These are phyloP conservation scores for Uropetala carovei DNA, from an alignment of 2,888 invertebrate genomes.

Conservation along the genomic window DNA sequence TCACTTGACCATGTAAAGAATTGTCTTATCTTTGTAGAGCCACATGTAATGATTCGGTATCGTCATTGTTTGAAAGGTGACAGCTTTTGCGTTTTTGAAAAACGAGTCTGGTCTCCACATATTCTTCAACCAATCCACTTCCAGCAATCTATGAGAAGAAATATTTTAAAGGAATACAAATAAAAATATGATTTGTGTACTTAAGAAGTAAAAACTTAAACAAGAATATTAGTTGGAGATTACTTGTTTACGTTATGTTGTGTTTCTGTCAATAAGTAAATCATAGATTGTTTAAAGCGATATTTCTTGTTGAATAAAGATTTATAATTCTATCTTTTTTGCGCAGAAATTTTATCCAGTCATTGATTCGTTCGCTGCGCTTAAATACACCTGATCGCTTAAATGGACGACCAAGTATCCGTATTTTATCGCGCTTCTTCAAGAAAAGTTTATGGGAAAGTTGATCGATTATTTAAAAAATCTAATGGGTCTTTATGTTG, in stretches of 20 bases:
- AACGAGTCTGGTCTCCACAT: constrained; percentile 97
- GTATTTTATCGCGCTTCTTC: too few species aligned
- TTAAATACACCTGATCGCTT: too few species aligned
- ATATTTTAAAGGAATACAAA: background rate
- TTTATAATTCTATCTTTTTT: too few species aligned
- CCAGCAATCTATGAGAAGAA: constrained; percentile 79
- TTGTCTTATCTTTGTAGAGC: constrained; percentile 91
- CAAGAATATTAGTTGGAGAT: too few species aligned
- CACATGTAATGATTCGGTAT: constrained; percentile 96
- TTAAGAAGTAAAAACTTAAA: background rate
- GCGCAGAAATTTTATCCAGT: too few species aligned
- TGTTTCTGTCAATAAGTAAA: too few species aligned
- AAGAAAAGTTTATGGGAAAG: too few species aligned
- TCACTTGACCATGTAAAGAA: constrained; percentile 91
- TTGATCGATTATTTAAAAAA: too few species aligned
- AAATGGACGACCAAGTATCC: too few species aligned
- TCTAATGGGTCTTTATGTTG: too few species aligned
- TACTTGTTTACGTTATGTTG: too few species aligned
- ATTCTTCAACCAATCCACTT: constrained; percentile 93
- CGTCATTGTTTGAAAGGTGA: constrained; percentile 96
- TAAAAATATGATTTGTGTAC: background rate
- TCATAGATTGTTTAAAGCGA: background rate
- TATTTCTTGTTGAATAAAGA: background rate
- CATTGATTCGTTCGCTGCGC: too few species aligned
- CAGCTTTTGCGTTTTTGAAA: constrained; percentile 95